phyloP scores from a whole-genome alignment of 2,888 invertebrate genomes.

The Drosophila melanocephala region DNA sequence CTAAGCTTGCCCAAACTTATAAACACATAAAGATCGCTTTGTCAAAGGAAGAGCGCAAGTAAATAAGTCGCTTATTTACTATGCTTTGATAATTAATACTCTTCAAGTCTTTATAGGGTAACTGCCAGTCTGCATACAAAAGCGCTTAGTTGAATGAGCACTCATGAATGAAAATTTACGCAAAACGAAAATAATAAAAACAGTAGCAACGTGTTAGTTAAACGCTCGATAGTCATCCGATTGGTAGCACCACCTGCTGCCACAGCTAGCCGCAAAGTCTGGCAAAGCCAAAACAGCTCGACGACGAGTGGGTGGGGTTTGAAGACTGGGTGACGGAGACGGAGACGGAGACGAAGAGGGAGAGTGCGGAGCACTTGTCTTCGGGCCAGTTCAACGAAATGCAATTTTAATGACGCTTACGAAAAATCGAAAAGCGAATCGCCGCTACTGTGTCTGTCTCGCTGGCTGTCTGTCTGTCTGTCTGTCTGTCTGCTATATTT shows the following conservation, averaged over 20 bases:
- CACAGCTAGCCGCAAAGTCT: slow-evolving; percentile 67
- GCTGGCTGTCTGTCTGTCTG: not conserved
- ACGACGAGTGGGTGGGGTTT: slow-evolving; percentile 10
- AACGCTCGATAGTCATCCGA: slow-evolving; percentile 62
- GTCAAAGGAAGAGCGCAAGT: not conserved
- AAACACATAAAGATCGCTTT: not conserved
- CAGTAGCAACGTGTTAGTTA: slow-evolving; percentile 61
- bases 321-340: not conserved
- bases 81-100: not conserved
- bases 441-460: slow-evolving; percentile 38
- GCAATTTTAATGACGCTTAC: slow-evolving; percentile 77
- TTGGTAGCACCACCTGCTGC: slow-evolving; percentile 28
- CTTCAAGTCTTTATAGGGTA: not conserved
- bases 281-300: slow-evolving; percentile 45
- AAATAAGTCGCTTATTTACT: not conserved
- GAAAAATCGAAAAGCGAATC: slow-evolving; percentile 56
- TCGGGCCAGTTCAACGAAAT: slow-evolving; percentile 66
- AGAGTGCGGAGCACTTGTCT: slow-evolving; percentile 16
- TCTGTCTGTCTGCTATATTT: slow-evolving; percentile 3
- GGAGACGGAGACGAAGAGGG: not conserved
- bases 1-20: not conserved
- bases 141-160: slow-evolving; percentile 4
- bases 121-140: not conserved
- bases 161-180: slow-evolving; percentile 68
- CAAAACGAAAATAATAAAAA: slow-evolving; percentile 16